Evolutionary conservation across 2,888 invertebrate genomes (phyloP).

Genomic region (Slavum lentiscoides): DNA sequence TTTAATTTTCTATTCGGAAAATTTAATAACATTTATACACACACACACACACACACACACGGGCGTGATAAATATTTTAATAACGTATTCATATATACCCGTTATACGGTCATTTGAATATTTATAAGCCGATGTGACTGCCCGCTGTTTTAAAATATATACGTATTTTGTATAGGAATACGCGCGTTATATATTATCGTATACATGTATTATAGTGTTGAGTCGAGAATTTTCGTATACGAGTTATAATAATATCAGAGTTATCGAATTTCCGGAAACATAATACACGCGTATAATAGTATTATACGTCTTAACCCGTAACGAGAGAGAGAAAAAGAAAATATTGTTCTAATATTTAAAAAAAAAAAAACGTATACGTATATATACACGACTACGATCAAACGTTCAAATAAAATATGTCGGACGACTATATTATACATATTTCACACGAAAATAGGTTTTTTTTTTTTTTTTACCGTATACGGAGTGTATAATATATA

Average conservation of each 20-base stretch:
- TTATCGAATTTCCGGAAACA: conserved; percentile 24
- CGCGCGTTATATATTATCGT: background rate
- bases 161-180: too few relatives aligned
- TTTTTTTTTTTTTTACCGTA: background rate
- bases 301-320: background rate
- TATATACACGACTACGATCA: background rate
- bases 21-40: background rate
- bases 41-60: background rate
- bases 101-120: background rate
- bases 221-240: background rate
- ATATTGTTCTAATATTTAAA: background rate
- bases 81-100: background rate
- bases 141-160: background rate
- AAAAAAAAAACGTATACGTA: background rate
- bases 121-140: conserved; percentile 1
- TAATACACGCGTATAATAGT: background rate
- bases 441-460: background rate
- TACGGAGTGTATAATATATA: background rate
- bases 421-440: background rate
- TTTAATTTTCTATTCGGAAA: background rate
- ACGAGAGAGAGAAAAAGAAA: background rate
- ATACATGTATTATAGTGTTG: too few relatives aligned
- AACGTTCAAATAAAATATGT: too few relatives aligned
- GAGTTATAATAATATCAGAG: background rate
- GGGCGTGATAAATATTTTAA: background rate